These are phyloP conservation scores for Alaudala cheleensis DNA, from an alignment of 2,113 vertebrate genomes.

Conservation along the genomic window DNA sequence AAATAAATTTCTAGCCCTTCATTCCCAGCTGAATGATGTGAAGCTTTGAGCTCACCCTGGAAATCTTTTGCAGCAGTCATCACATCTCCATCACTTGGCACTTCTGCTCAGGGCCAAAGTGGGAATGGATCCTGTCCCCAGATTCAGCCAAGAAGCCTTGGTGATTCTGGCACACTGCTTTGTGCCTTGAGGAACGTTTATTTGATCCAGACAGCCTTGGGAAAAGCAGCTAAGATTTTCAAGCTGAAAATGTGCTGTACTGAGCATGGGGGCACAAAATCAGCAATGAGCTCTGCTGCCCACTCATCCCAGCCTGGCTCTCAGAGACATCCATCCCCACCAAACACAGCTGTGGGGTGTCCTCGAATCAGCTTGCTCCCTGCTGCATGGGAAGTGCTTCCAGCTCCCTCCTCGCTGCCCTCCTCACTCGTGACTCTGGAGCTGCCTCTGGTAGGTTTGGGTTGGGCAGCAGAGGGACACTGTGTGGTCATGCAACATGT, in stretches of 20 bases:
- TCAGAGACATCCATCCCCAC: neutral
- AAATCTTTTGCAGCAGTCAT: neutral
- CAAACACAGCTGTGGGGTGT: rapidly evolving
- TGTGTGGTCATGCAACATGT: rapidly evolving
- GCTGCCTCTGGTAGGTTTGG: neutral
- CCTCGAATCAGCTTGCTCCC: rapidly evolving
- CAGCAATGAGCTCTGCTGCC: neutral
- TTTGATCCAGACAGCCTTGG: neutral
- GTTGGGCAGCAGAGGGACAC: neutral
- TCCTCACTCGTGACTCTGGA: neutral
- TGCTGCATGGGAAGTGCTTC: rapidly evolving
- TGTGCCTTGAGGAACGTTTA: neutral
- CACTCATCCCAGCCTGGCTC: rapidly evolving
- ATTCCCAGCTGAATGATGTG: neutral
- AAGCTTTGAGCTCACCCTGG: neutral
- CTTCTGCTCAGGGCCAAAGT: neutral
- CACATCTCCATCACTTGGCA: neutral
- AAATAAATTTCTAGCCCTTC: neutral
- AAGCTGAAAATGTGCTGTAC: neutral
- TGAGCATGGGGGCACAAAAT: neutral
- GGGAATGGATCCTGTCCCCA: neutral
- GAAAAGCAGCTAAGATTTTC: neutral
- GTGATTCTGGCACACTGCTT: neutral
- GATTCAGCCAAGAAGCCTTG: neutral
- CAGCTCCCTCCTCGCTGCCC: neutral